These are phyloP conservation scores for Neocrepidodera transversa DNA, from an alignment of 2,888 invertebrate genomes.

Conservation along the genomic window DNA sequence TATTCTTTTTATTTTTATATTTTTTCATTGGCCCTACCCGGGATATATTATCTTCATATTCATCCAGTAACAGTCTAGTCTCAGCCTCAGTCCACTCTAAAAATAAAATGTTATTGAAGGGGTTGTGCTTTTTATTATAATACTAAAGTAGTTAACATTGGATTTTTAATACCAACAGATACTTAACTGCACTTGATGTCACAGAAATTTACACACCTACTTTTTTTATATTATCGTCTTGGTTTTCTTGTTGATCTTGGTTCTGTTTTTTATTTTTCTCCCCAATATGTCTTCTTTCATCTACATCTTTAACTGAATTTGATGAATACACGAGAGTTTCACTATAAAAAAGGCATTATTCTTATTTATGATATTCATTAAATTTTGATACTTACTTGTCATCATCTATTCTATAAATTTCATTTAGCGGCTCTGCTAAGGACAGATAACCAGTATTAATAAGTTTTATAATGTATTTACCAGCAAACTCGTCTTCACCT, in stretches of 20 bases:
- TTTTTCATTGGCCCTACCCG: constrained; percentile 6
- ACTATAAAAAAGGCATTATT: too few species aligned
- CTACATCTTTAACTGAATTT: background rate
- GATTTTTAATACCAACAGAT: background rate
- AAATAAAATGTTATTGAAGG: background rate
- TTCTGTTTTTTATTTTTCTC: background rate
- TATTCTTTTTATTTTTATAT: background rate
- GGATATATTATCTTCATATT: constrained; percentile 4
- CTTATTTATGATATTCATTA: too few species aligned
- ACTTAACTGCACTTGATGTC: background rate
- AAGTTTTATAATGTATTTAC: background rate
- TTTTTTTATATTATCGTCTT: too few species aligned
- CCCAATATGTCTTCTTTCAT: background rate
- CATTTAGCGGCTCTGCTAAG: background rate
- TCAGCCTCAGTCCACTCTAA: constrained; percentile 12
- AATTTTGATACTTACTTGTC: background rate
- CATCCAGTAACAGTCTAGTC: background rate
- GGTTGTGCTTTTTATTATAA: background rate
- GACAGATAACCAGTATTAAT: constrained; percentile 2
- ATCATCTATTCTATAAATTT: constrained; percentile 7
- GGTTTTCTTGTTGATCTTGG: background rate
- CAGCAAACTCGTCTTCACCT: too few species aligned
- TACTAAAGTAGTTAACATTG: background rate
- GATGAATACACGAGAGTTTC: constrained; percentile 10
- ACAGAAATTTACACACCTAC: background rate